Conservation (phyloP, 1,140 invertebrate species). For the Lepidostoma basale region DNA sequence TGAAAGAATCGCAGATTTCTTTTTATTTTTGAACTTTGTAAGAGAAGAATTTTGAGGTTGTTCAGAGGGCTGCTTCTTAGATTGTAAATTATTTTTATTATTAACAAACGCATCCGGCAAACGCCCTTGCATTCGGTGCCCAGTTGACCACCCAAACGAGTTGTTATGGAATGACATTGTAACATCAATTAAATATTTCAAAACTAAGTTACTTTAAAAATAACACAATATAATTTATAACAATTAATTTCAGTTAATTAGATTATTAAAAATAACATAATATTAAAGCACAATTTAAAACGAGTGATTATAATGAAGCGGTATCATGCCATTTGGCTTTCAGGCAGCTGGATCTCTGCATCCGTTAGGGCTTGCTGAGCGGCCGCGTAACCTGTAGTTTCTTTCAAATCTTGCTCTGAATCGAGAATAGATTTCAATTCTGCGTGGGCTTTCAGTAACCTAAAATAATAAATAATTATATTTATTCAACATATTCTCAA, state of each 20-base stretch:
- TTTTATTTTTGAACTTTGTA: no score
- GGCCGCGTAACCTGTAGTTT: slow-evolving; percentile 72
- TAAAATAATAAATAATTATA: slow-evolving; percentile 49
- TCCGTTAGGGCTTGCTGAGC: slow-evolving; percentile 74
- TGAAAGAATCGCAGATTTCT: no score
- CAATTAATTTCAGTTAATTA: not conserved
- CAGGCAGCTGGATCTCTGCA: slow-evolving; percentile 51
- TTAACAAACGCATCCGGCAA: no score
- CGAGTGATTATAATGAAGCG: not conserved
- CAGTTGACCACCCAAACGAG: no score
- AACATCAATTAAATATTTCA: no score
- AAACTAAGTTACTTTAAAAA: no score
- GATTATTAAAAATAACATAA: slow-evolving; percentile 6
- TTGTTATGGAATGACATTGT: slow-evolving; percentile 17
- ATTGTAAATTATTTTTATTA: no score
- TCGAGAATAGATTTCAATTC: slow-evolving; percentile 77
- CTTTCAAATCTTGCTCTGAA: slow-evolving; percentile 76
- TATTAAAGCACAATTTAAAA: slow-evolving; percentile 7
- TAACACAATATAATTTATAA: not conserved
- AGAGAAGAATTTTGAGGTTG: no score
- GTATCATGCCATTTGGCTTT: not conserved
- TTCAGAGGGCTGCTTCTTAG: not conserved
- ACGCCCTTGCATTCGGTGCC: no score
- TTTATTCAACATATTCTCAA: not conserved
- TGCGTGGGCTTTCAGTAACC: slow-evolving; percentile 75